phyloP scores from a whole-genome alignment of 2,797 vertebrate genomes.

The Pristis pectinata region DNA sequence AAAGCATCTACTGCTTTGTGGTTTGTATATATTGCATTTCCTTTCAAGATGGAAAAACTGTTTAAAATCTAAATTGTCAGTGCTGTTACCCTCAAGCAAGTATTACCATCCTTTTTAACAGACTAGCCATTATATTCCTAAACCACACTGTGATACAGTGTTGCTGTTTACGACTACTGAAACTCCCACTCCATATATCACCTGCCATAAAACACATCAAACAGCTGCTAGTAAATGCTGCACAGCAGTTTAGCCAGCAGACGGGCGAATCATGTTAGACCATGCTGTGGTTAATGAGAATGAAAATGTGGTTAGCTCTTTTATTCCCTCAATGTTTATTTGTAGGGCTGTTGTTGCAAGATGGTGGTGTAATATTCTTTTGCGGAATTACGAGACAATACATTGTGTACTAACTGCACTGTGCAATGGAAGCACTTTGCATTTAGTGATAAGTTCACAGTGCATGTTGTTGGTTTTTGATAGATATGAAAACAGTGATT shows the following conservation, averaged over 20 bases:
- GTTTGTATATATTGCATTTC: constrained; percentile 32
- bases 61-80: constrained; percentile 35
- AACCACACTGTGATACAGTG: constrained; percentile 72
- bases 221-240: constrained; percentile 70
- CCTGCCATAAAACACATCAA: constrained; percentile 73
- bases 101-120: constrained; percentile 72
- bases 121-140: constrained; percentile 73
- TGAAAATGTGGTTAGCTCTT: constrained; percentile 69
- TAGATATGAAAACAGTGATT: constrained; percentile 22
- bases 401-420: constrained; percentile 50
- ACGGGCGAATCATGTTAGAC: constrained; percentile 69
- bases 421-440: constrained; percentile 6
- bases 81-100: constrained; percentile 51
- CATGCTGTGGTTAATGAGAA: constrained; percentile 74
- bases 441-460: neutral
- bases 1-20: constrained; percentile 26
- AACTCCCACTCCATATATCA: constrained; percentile 77
- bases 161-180: constrained; percentile 73
- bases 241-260: constrained; percentile 69
- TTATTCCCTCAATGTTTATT: constrained; percentile 70
- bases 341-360: constrained; percentile 63
- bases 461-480: neutral
- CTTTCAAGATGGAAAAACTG: constrained; percentile 31
- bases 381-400: constrained; percentile 64
- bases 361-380: constrained; percentile 63